Percentiles rank a stretch among this genome's conserved stretches.
phyloP scores from a whole-genome alignment of 2,113 vertebrate species.

The Heliornis fulica region DNA sequence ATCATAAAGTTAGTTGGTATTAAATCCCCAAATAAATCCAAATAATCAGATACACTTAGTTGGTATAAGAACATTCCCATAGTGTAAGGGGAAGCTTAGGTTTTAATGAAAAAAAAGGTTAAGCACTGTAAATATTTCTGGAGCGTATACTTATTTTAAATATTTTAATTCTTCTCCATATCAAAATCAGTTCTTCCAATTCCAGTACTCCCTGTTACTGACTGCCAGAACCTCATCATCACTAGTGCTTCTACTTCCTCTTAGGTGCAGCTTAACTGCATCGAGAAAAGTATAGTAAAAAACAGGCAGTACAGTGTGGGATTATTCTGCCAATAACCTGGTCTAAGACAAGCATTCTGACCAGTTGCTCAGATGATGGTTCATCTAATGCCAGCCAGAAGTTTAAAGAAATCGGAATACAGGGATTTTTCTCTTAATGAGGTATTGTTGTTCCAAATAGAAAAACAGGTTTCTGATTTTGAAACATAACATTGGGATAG shows the following conservation, averaged over 20 bases:
- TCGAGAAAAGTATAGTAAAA: background rate
- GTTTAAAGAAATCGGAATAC: background rate
- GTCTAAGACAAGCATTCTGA: background rate
- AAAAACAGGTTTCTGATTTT: background rate
- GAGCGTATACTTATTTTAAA: background rate
- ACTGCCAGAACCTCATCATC: background rate
- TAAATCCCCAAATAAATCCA: slow-evolving; percentile 24
- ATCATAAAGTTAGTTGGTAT: background rate
- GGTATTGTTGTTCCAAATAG: background rate
- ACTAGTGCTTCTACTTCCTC: background rate
- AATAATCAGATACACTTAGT: background rate
- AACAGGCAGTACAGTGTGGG: background rate
- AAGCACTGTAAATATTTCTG: background rate
- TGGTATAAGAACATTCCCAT: background rate
- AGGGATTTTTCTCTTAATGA: background rate
- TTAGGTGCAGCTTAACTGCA: background rate
- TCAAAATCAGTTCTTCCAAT: background rate
- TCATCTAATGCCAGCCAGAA: background rate
- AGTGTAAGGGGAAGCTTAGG: background rate
- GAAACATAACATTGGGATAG: background rate
- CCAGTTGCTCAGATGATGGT: background rate
- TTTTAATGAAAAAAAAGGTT: background rate
- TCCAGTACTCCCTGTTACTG: background rate
- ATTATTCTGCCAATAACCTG: background rate
- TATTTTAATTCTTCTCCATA: background rate